Conservation (phyloP, 2,113 vertebrate genomes). For the Electrona antarctica region DNA sequence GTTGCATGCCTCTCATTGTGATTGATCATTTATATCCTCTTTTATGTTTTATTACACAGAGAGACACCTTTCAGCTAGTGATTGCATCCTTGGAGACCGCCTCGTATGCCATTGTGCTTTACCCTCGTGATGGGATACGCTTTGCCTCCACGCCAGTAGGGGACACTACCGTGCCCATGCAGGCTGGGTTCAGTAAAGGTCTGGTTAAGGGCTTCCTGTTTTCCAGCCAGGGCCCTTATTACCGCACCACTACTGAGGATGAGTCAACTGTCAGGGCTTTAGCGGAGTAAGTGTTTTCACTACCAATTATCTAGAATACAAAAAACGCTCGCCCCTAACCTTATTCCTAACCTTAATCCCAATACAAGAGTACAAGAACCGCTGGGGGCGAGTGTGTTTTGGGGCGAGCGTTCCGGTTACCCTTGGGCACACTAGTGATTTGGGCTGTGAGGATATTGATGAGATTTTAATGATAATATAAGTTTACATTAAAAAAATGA, state of each 20-base stretch:
- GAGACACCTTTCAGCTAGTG: conserved; percentile 93
- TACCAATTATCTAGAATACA: too few species aligned
- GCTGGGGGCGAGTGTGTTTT: too few species aligned
- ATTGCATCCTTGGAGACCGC: conserved; percentile 83
- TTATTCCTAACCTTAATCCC: too few species aligned
- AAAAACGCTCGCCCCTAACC: too few species aligned
- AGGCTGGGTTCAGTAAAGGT: conserved; percentile 89
- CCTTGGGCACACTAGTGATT: too few species aligned
- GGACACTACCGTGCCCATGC: conserved; percentile 58
- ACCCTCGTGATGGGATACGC: conserved; percentile 85
- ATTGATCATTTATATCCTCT: conserved; percentile 4
- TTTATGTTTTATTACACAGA: conserved; percentile 73
- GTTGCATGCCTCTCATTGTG: background rate
- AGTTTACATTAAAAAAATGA: background rate
- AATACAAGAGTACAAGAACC: too few species aligned
- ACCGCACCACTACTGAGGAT: conserved; percentile 80
- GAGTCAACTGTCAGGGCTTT: conserved; percentile 82
- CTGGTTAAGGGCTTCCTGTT: conserved; percentile 72
- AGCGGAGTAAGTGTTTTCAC: conserved; percentile 79
- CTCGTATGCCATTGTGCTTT: conserved; percentile 90
- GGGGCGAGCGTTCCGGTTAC: too few species aligned
- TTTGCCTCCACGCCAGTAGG: conserved; percentile 81
- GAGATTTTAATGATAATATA: background rate
- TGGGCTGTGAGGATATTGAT: too few species aligned
- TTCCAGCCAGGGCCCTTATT: conserved; percentile 81